Conservation (phyloP, 2,113 vertebrate genomes). For the Urocitellus parryii region DNA sequence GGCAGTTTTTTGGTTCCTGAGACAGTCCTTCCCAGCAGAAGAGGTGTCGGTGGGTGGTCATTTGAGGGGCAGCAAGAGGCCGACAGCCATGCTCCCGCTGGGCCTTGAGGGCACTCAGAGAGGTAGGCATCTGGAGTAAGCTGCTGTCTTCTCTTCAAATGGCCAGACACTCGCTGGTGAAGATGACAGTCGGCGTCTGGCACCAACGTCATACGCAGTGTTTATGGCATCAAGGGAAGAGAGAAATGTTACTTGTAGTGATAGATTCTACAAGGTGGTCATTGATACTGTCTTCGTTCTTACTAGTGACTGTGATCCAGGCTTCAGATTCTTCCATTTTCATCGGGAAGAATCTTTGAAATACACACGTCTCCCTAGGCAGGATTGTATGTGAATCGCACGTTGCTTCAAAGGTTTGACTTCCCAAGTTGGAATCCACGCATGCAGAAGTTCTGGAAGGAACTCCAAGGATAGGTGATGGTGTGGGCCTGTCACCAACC, state of each 20-base stretch:
- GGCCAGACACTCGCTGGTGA: constrained; percentile 71
- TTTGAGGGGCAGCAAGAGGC: constrained; percentile 71
- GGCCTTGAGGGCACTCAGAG: constrained; percentile 66
- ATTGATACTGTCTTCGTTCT: constrained; percentile 56
- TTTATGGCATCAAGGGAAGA: constrained; percentile 66
- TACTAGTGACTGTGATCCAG: constrained; percentile 10
- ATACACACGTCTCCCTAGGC: constrained; percentile 21
- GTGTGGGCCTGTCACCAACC: not conserved
- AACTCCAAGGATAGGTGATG: not conserved
- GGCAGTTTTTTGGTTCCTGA: constrained; percentile 82
- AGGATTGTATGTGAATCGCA: constrained; percentile 1
- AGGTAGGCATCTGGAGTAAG: constrained; percentile 77
- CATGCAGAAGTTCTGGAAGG: constrained; percentile 3
- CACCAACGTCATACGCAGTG: constrained; percentile 73
- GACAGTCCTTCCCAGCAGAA: constrained; percentile 81
- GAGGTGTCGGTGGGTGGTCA: constrained; percentile 66
- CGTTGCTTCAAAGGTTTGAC: constrained; percentile 18
- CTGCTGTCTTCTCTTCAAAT: constrained; percentile 74
- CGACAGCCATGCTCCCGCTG: constrained; percentile 51
- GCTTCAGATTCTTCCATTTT: not conserved
- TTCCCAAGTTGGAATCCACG: not conserved
- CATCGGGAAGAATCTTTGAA: constrained; percentile 35
- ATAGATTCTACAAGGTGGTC: constrained; percentile 57
- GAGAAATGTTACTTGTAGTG: constrained; percentile 65
- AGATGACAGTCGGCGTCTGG: constrained; percentile 75